Conservation (phyloP, 1,140 invertebrate species). For the Marisa cornuarietis region DNA sequence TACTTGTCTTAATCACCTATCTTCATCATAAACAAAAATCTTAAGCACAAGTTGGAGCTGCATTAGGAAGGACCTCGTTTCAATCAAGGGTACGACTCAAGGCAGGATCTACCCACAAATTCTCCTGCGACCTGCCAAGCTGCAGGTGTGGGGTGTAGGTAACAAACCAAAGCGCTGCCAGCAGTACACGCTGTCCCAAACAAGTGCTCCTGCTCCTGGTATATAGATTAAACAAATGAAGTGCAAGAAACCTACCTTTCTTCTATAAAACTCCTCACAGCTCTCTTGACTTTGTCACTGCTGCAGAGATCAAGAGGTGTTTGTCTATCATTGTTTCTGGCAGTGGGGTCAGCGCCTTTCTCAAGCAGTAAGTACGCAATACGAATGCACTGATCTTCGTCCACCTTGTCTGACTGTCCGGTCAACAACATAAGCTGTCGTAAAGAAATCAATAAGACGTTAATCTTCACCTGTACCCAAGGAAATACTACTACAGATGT, state of each 20-base stretch:
- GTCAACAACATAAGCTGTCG: slow-evolving; percentile 9
- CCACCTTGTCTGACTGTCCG: not conserved
- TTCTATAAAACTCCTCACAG: not conserved
- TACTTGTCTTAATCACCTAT: too few relatives aligned
- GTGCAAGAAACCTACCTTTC: not conserved
- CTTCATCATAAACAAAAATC: too few relatives aligned
- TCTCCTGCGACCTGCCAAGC: too few relatives aligned
- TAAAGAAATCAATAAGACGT: not conserved
- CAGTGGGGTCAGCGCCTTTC: not conserved
- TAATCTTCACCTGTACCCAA: too few relatives aligned
- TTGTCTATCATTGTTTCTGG: slow-evolving; percentile 6
- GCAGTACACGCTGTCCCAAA: not conserved
- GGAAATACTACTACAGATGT: too few relatives aligned
- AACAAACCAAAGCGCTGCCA: not conserved
- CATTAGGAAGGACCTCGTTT: too few relatives aligned
- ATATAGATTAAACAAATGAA: not conserved
- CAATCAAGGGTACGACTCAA: too few relatives aligned
- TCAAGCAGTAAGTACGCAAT: not conserved
- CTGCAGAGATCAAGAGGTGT: not conserved
- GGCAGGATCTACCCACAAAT: too few relatives aligned
- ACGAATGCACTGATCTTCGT: slow-evolving; percentile 4
- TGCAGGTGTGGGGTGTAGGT: not conserved
- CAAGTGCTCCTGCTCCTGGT: not conserved
- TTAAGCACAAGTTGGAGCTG: too few relatives aligned
- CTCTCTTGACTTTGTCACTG: not conserved